These are phyloP conservation scores for Microctenopoma lineatum DNA, from an alignment of 2,797 vertebrate species.

Conservation along the genomic window DNA sequence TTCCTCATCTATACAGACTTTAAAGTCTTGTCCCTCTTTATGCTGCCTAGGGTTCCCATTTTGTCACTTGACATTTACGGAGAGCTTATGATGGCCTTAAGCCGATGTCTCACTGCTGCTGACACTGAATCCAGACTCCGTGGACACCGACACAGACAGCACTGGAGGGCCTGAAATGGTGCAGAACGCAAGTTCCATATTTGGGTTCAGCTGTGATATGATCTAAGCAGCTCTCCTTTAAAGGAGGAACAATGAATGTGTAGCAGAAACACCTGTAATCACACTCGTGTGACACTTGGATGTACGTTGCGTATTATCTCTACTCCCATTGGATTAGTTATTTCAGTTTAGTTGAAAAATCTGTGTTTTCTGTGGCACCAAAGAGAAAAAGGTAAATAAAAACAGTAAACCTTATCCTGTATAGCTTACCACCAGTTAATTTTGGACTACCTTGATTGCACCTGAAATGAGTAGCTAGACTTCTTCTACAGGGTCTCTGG, in stretches of 20 bases:
- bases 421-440: too few relatives aligned
- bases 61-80: slow-evolving; percentile 80
- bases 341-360: too few relatives aligned
- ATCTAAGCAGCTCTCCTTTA: slow-evolving; percentile 10
- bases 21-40: slow-evolving; percentile 70
- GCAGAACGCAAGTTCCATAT: slow-evolving; percentile 37
- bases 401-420: too few relatives aligned
- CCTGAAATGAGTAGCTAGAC: too few relatives aligned
- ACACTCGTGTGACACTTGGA: too few relatives aligned
- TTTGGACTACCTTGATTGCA: too few relatives aligned
- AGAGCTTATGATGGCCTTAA: slow-evolving; percentile 62
- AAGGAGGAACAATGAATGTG: not conserved
- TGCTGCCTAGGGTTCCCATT: slow-evolving; percentile 73
- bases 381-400: not conserved
- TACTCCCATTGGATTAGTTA: too few relatives aligned
- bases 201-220: slow-evolving; percentile 21
- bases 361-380: not conserved
- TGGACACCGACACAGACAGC: slow-evolving; percentile 54
- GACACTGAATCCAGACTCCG: slow-evolving; percentile 58
- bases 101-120: slow-evolving; percentile 69
- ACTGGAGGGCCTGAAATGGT: slow-evolving; percentile 48
- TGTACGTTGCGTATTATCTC: too few relatives aligned
- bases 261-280: not conserved
- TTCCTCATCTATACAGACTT: slow-evolving; percentile 76
- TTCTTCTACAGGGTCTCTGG: too few relatives aligned